Percentiles rank a stretch among this genome's conserved stretches.
Conservation (phyloP, 1,140 invertebrate species). For the Matsumurasca onukii region DNA sequence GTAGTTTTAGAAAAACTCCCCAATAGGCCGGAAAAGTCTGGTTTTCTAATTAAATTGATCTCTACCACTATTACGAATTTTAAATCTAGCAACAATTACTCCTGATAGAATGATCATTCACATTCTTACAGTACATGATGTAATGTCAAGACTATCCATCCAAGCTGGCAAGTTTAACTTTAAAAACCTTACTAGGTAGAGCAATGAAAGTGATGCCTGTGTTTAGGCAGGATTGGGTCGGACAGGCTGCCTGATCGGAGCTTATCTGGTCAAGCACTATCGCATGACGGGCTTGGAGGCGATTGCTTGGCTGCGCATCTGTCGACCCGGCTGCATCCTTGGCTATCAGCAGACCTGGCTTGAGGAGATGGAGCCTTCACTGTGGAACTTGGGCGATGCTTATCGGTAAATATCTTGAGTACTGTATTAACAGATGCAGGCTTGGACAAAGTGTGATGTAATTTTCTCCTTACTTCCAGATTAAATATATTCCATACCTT, state of each 20-base stretch:
- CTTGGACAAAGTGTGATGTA: background rate
- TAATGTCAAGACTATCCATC: no score
- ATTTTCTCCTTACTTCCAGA: background rate
- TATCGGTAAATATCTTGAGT: constrained; percentile 47
- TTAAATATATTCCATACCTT: background rate
- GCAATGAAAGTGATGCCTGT: no score
- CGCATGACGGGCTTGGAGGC: constrained; percentile 86
- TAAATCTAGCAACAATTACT: no score
- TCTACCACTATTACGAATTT: no score
- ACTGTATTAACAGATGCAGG: background rate
- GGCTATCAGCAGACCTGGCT: constrained; percentile 96
- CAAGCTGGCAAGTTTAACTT: no score
- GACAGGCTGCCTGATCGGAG: constrained; percentile 95
- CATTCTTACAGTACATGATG: no score
- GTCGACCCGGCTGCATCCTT: constrained; percentile 95
- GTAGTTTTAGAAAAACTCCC: no score
- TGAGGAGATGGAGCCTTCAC: constrained; percentile 59
- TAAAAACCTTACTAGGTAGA: no score
- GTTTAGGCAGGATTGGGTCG: constrained; percentile 93
- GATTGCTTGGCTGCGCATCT: constrained; percentile 96
- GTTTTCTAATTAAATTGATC: no score
- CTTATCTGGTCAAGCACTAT: constrained; percentile 99
- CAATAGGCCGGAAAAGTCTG: no score
- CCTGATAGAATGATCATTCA: no score
- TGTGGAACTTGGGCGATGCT: constrained; percentile 51